phyloP scores from a whole-genome alignment of 1,140 invertebrate genomes.

The Neodiprion lecontei region DNA sequence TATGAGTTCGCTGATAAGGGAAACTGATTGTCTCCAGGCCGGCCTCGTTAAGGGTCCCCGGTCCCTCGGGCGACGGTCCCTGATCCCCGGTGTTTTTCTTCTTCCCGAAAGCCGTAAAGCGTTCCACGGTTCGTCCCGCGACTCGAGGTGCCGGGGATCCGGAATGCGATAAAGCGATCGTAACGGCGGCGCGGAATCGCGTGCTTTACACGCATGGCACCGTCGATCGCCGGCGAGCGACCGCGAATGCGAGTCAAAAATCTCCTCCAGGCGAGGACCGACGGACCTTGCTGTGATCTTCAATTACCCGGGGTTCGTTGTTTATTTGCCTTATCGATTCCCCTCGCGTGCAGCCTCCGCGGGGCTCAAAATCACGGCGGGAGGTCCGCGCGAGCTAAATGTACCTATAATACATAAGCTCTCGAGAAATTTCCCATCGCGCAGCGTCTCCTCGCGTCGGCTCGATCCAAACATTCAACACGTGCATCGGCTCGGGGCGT shows the following conservation, averaged over 20 bases:
- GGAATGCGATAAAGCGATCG: too few species aligned
- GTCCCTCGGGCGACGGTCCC: not conserved
- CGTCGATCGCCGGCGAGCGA: too few species aligned
- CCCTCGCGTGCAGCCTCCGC: not conserved
- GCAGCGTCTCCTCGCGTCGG: not conserved
- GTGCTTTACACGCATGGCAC: too few species aligned
- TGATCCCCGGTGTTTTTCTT: conserved; percentile 1
- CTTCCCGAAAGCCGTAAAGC: not conserved
- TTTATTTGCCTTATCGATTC: conserved; percentile 1
- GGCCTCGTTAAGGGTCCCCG: conserved; percentile 4
- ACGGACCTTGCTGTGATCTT: too few species aligned
- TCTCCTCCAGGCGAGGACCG: too few species aligned
- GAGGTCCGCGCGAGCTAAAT: conserved; percentile 4
- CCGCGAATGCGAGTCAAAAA: too few species aligned
- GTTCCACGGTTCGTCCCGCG: not conserved
- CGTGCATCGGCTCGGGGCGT: conserved; percentile 2
- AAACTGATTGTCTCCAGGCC: conserved; percentile 42
- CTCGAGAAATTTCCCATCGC: not conserved
- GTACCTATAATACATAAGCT: not conserved
- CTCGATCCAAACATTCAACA: conserved; percentile 3
- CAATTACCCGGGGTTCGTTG: not conserved
- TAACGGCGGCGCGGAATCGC: too few species aligned
- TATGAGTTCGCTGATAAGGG: conserved; percentile 46
- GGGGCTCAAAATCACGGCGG: not conserved
- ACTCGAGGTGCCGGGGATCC: too few species aligned